Evolutionary conservation across 2,113 vertebrate species (phyloP).

Genomic region (Rhineura floridana): DNA sequence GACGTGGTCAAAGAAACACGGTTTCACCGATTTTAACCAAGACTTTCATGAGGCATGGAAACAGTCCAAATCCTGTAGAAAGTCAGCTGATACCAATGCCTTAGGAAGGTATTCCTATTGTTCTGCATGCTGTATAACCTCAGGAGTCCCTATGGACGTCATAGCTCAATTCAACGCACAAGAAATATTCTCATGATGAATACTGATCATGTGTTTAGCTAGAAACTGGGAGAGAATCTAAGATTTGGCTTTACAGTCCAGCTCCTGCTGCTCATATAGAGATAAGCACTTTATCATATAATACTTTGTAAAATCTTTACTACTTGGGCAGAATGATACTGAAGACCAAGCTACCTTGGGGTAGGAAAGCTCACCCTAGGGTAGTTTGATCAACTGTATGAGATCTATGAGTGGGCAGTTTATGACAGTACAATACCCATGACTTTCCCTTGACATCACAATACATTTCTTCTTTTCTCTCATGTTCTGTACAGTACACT

Average conservation of each 20-base stretch:
- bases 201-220: not conserved
- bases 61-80: too few relatives aligned
- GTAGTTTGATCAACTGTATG: not conserved
- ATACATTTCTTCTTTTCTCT: not conserved
- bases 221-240: not conserved
- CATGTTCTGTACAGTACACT: not conserved
- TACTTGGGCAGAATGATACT: not conserved
- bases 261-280: not conserved
- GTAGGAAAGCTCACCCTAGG: too few relatives aligned
- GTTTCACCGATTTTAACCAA: not conserved
- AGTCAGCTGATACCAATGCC: not conserved
- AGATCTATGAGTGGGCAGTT: not conserved
- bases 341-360: not conserved
- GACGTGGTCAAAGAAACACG: not conserved
- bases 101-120: not conserved
- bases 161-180: too few relatives aligned
- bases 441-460: not conserved
- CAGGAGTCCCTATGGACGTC: not conserved
- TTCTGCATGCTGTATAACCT: not conserved
- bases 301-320: not conserved
- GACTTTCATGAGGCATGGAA: too few relatives aligned
- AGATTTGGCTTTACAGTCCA: not conserved
- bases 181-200: not conserved
- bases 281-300: not conserved
- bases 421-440: too few relatives aligned